Conservation (phyloP, 2,888 invertebrate genomes). For the Stenchaetothrips biformis region DNA sequence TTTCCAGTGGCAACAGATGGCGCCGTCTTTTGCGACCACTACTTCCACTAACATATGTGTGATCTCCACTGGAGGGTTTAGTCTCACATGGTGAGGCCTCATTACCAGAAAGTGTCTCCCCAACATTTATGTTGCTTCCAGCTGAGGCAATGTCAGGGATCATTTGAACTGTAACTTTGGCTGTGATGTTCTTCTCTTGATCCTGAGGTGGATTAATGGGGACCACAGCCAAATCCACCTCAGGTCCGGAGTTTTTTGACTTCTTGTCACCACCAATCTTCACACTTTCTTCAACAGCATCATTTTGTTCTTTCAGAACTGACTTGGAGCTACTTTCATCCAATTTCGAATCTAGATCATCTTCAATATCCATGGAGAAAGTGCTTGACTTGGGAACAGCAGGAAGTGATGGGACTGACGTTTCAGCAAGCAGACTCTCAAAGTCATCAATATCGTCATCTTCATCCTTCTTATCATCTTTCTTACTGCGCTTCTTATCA, state of each 20-base stretch:
- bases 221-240: conserved; percentile 18
- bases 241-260: conserved; percentile 25
- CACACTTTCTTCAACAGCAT: conserved; percentile 28
- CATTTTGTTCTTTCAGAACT: conserved; percentile 28
- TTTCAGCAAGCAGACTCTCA: conserved; percentile 58
- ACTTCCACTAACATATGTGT: background rate
- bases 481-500: conserved; percentile 27
- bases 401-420: conserved; percentile 55
- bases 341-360: conserved; percentile 7
- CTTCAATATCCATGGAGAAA: conserved; percentile 26
- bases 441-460: conserved; percentile 51
- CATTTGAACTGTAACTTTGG: background rate
- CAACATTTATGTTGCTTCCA: background rate
- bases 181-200: background rate
- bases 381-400: conserved; percentile 48
- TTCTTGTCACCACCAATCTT: conserved; percentile 28
- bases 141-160: background rate
- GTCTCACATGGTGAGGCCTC: background rate
- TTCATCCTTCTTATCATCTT: conserved; percentile 43
- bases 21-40: background rate
- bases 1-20: background rate
- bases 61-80: background rate
- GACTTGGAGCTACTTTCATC: conserved; percentile 13
- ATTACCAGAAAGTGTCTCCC: background rate
- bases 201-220: background rate